Base-by-base conservation (phyloP, 53 echinoderm and acorn worm species). In the Echinarachnius parma region DNA sequence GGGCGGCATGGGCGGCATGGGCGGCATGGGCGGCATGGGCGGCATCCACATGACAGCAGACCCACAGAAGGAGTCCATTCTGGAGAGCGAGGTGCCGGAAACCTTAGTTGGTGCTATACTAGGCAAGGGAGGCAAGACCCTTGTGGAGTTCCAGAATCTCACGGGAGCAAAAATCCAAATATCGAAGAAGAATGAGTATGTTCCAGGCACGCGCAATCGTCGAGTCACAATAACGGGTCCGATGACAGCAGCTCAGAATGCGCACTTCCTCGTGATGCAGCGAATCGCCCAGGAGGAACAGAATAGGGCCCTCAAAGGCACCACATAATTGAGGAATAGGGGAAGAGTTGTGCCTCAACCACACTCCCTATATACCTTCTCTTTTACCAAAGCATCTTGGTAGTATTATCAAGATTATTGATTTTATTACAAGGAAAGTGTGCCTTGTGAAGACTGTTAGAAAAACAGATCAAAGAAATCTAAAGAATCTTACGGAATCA, bases 171-270 rank as follows among this genome's bases (percentile, higher is more conserved):
- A 90, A 72, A 95, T 95, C 35, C 96, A 95, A 60, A 95, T 95
- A 55, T 95, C 96, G 9, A 95, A 95, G 78, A 95, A 95, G 72
- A 91, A 91, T 59, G 96, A 95, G 65, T 95, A 91, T 55, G 80
- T 95, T 58, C 96, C 96, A 29, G 96, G 96, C 48, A 95, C 96
- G 21, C 87, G 96, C 42, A 95, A 95, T 75, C 75, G 96, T 70
- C 91, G 87, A 85, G 96, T 95, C 26, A 95, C 96, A n/a, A 95
- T 95, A 53, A 95, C 87, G 32, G 96, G 96, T 56, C 82, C 90
- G 20, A 80, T 84, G 2, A 86, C 77, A 18, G 87, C 90, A 69
- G 84, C 96, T 69, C 96, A 95, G 70, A 91, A 85, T 49, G 96
- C 96, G 46, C 91, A 95, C 78, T 95, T 84, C 82, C 85, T 95